Percentiles rank a stretch among this genome's conserved stretches.
These are phyloP conservation scores for Crematogaster levior DNA, from an alignment of 2,888 invertebrate genomes.

Conservation along the genomic window DNA sequence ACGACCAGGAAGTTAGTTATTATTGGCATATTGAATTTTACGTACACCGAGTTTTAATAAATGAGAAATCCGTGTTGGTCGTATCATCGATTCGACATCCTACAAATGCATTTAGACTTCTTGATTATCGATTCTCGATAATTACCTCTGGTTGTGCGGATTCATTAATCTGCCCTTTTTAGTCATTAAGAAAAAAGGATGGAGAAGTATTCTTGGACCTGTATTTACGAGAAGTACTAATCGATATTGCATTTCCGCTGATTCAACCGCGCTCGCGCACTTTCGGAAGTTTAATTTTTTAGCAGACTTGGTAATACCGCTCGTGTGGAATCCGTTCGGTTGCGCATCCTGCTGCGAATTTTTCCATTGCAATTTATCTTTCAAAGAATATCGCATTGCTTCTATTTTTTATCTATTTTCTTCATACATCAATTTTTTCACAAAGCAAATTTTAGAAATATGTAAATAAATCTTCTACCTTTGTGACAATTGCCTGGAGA, in stretches of 20 bases:
- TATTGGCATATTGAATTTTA: conserved; percentile 49
- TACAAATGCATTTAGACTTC: conserved; percentile 55
- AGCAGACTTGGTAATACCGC: conserved; percentile 38
- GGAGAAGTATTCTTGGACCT: conserved; percentile 37
- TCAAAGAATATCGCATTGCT: conserved; percentile 1
- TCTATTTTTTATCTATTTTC: background rate
- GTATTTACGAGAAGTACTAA: conserved; percentile 45
- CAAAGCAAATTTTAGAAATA: background rate
- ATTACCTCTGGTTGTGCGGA: conserved; percentile 42
- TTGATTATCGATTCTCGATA: conserved; percentile 60
- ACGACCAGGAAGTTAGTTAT: conserved; percentile 36
- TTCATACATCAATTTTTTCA: background rate
- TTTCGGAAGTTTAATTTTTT: conserved; percentile 49
- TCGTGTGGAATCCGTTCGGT: conserved; percentile 15
- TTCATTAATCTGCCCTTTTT: conserved; percentile 46
- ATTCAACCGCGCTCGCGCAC: conserved; percentile 41
- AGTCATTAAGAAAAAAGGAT: conserved; percentile 49
- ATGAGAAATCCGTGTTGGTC: conserved; percentile 43
- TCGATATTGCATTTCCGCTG: conserved; percentile 50
- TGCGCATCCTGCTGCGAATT: background rate
- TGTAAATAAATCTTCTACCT: background rate
- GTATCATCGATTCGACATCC: conserved; percentile 47
- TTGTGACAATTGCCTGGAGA: background rate
- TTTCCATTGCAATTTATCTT: conserved; percentile 27
- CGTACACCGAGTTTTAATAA: conserved; percentile 36